Percentiles rank a stretch among this genome's conserved stretches.
phyloP scores from a whole-genome alignment of 2,113 vertebrate genomes.

The Salvelinus fontinalis region DNA sequence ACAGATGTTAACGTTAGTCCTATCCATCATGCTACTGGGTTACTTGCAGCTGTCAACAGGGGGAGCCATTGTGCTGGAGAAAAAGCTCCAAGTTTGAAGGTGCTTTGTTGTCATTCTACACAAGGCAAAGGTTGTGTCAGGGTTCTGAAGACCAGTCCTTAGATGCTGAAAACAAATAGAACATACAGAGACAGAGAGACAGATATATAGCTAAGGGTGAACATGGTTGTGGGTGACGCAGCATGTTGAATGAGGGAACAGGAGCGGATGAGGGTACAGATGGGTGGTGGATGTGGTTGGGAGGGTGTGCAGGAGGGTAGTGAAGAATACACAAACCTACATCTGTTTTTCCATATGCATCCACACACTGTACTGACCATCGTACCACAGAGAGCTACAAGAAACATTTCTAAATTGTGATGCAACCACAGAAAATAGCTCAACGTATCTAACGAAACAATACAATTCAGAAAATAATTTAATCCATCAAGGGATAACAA shows the following conservation, averaged over 20 bases:
- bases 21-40: background rate
- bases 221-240: background rate
- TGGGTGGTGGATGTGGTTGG: background rate
- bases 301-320: background rate
- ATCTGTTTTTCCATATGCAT: background rate
- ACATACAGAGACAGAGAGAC: slow-evolving; percentile 34
- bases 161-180: slow-evolving; percentile 53
- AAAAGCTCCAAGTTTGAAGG: slow-evolving; percentile 9
- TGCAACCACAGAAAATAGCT: too few relatives aligned
- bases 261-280: background rate
- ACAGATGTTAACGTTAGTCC: background rate
- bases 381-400: too few relatives aligned
- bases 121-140: slow-evolving; percentile 30
- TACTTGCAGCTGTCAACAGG: slow-evolving; percentile 47
- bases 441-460: too few relatives aligned
- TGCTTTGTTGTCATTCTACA: slow-evolving; percentile 26
- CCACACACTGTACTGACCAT: background rate
- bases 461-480: too few relatives aligned
- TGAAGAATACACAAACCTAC: background rate
- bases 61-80: slow-evolving; percentile 53
- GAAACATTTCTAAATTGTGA: too few relatives aligned
- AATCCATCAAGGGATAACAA: too few relatives aligned
- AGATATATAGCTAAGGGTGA: slow-evolving; percentile 1
- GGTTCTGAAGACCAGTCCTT: slow-evolving; percentile 53
- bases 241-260: background rate